Base-by-base conservation (phyloP, 1,140 invertebrate species). In the Patella vulgata region DNA sequence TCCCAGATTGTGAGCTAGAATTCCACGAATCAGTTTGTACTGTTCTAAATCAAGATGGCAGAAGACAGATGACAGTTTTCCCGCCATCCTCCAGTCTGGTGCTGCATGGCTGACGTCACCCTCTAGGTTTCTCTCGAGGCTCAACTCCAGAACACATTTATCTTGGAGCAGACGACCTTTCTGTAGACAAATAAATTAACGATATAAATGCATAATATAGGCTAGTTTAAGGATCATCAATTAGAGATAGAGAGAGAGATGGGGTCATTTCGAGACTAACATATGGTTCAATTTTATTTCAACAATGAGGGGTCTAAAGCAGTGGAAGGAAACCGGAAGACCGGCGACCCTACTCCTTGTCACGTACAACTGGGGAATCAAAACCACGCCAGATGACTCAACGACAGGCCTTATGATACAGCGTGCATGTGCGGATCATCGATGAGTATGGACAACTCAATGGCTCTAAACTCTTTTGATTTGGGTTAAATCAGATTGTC, bases 1-100 rank as follows among this genome's bases (percentile, higher is more conserved):
- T 17, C 94, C 95, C 43, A 99, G 89, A 86, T 99, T 99, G 79
- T 94, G 92, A 0, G 90, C 89, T 0, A 99, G 84, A 23, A 99
- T 86, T 25, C 95, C 95, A 50, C 93, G 88, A 21, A 98, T 89
- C 11, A 98, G 81, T 81, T 91, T 90, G 81, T 97, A 98, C 79
- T 97, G 94, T 17, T 89, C 86, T 21, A 91, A 87, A 84, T 96
- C 91, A 23, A 98, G 77, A n/a, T 90, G 88, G 59, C 90, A 90
- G 76, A 93, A 90, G 65, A 97, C 88, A 28, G 93, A 94, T 0
- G 94, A 93, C 43, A 98, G 85, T 21, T 89, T 90, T 19, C 95
- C 95, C 57, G 92, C 89, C 17, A 98, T 87, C 64, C 90, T 91
- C 74, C 94, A 88, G 82, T 98, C 95, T 0, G 96, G 91, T 58